Evolutionary conservation across 2,113 vertebrate species (phyloP).

Genomic region (Campylomormyrus numenius): DNA sequence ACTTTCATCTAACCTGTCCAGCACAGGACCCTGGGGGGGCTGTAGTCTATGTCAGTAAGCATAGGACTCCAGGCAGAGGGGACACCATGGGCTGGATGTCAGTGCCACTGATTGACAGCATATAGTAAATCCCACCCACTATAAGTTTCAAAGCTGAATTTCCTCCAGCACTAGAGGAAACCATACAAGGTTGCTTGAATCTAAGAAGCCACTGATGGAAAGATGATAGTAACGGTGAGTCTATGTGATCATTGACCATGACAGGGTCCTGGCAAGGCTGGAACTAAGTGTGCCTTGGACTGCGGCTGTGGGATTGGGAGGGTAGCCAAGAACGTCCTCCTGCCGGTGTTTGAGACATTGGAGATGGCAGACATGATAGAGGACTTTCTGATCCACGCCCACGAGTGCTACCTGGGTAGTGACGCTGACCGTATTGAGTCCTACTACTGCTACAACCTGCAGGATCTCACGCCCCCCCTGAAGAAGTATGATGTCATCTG

Average conservation of each 20-base stretch:
- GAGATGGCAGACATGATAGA: slow-evolving; percentile 94
- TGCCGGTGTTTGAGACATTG: slow-evolving; percentile 80
- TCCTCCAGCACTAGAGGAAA: neutral
- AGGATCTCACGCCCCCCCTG: slow-evolving; percentile 72
- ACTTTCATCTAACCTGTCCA: neutral
- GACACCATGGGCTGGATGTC: neutral
- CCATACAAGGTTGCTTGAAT: neutral
- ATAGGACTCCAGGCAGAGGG: neutral
- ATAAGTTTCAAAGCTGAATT: neutral
- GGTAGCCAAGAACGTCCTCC: slow-evolving; percentile 80
- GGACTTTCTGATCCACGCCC: slow-evolving; percentile 81
- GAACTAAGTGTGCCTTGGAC: slow-evolving; percentile 75
- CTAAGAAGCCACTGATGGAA: neutral
- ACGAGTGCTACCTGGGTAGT: slow-evolving; percentile 73
- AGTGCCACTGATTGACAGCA: neutral
- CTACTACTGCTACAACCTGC: slow-evolving; percentile 82
- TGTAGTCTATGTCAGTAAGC: neutral
- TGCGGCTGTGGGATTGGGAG: slow-evolving; percentile 89
- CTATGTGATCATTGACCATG: slow-evolving; percentile 16
- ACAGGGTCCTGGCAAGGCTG: slow-evolving; percentile 79
- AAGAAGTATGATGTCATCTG: slow-evolving; percentile 88
- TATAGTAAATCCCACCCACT: neutral
- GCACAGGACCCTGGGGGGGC: neutral
- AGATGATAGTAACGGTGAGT: neutral
- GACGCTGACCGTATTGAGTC: slow-evolving; percentile 73